phyloP scores from a whole-genome alignment of 2,797 vertebrate genomes.

The Malacoraja senta region DNA sequence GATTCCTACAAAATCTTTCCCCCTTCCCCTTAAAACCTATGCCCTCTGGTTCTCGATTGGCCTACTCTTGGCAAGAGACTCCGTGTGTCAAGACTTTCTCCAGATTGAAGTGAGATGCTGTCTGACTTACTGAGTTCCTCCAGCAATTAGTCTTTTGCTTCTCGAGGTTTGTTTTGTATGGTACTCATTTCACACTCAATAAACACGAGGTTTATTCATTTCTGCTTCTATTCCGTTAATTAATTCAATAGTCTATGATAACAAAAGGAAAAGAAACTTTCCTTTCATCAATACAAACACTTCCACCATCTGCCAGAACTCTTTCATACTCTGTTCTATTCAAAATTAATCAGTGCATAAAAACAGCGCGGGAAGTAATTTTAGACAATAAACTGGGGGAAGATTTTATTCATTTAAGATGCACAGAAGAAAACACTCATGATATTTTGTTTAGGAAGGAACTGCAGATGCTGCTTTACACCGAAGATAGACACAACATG shows the following conservation, averaged over 20 bases:
- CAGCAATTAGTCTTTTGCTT: no score
- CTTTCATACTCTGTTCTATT: not conserved
- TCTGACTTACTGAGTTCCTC: no score
- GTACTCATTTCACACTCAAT: not conserved
- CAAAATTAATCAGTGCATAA: not conserved
- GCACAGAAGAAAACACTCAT: not conserved
- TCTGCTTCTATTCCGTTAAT: not conserved
- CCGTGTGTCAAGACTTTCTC: no score
- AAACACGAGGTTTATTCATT: not conserved
- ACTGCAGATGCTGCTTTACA: no score
- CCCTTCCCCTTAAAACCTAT: no score
- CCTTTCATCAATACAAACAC: not conserved
- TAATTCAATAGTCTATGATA: not conserved
- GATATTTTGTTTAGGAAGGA: no score
- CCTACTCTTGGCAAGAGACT: no score
- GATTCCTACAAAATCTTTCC: no score
- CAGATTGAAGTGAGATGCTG: no score
- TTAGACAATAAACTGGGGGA: not conserved
- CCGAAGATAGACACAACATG: no score
- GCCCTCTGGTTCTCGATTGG: no score
- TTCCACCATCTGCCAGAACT: not conserved
- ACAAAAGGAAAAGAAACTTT: not conserved
- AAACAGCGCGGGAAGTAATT: not conserved
- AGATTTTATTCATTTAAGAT: not conserved
- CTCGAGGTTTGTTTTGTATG: not conserved